Evolutionary conservation across 2,113 vertebrate species (phyloP).

Genomic region (Lamprotornis superbus): DNA sequence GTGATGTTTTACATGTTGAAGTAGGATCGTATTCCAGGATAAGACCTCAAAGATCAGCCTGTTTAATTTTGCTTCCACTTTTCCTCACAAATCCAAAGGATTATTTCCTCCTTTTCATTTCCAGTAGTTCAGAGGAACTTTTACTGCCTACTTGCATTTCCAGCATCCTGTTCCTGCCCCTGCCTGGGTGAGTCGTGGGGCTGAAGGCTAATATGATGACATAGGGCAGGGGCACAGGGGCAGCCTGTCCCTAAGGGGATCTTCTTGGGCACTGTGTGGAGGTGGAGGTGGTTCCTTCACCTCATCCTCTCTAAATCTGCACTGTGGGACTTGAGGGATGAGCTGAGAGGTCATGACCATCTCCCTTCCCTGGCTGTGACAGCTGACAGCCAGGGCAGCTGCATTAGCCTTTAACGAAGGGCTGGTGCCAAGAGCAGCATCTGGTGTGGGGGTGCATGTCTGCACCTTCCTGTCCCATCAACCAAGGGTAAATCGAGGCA

Average conservation of each 20-base stretch:
- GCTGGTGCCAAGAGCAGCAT: neutral
- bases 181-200: fast-evolving
- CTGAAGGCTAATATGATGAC: neutral
- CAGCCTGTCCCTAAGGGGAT: fast-evolving
- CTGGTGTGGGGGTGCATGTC: neutral
- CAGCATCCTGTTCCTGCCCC: neutral
- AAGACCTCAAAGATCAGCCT: neutral
- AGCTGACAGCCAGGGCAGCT: neutral
- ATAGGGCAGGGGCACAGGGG: neutral
- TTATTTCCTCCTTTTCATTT: neutral
- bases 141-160: neutral
- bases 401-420: neutral
- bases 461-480: neutral
- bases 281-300: neutral
- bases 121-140: neutral
- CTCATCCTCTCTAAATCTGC: neutral
- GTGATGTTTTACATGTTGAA: neutral
- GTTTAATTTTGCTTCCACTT: neutral
- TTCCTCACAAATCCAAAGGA: neutral
- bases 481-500: neutral
- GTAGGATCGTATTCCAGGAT: neutral
- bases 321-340: neutral
- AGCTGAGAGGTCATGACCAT: neutral
- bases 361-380: neutral
- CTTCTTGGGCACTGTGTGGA: fast-evolving